These are phyloP conservation scores for Elephas maximus DNA, from an alignment of 2,113 vertebrate genomes.

Conservation along the genomic window DNA sequence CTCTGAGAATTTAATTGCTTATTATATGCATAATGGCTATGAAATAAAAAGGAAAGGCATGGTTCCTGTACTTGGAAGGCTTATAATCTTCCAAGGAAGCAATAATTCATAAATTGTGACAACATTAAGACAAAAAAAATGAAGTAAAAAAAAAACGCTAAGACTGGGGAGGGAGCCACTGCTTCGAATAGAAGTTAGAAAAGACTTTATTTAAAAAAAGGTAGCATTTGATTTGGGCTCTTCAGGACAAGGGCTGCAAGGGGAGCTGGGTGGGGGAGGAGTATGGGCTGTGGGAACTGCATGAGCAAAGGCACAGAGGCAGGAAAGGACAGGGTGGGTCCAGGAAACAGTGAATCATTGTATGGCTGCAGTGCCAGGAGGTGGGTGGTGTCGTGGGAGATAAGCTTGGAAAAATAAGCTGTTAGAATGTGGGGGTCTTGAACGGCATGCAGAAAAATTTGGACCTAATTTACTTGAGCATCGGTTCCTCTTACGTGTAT, in stretches of 20 bases:
- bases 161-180: background rate
- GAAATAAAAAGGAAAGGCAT: conserved; percentile 55
- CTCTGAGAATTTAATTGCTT: conserved; percentile 21
- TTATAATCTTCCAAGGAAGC: conserved; percentile 60
- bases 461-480: background rate
- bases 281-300: conserved; percentile 67
- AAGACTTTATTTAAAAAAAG: background rate
- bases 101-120: conserved; percentile 53
- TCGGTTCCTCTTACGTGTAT: background rate
- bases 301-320: conserved; percentile 79
- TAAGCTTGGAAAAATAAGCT: conserved; percentile 62
- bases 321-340: conserved; percentile 79
- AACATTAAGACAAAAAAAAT: background rate
- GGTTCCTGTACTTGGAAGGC: conserved; percentile 20
- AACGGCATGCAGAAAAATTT: background rate
- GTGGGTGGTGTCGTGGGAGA: conserved; percentile 53
- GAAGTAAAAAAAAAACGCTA: conserved; percentile 52
- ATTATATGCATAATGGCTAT: background rate
- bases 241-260: conserved; percentile 59
- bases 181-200: conserved; percentile 22
- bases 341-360: conserved; percentile 77
- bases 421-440: conserved; percentile 10
- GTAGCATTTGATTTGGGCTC: conserved; percentile 25
- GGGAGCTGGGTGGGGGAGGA: background rate
- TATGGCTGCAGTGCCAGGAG: conserved; percentile 29